Base-by-base conservation (phyloP, 2,113 vertebrate genomes). In the Forbesichthys papilliferus region DNA sequence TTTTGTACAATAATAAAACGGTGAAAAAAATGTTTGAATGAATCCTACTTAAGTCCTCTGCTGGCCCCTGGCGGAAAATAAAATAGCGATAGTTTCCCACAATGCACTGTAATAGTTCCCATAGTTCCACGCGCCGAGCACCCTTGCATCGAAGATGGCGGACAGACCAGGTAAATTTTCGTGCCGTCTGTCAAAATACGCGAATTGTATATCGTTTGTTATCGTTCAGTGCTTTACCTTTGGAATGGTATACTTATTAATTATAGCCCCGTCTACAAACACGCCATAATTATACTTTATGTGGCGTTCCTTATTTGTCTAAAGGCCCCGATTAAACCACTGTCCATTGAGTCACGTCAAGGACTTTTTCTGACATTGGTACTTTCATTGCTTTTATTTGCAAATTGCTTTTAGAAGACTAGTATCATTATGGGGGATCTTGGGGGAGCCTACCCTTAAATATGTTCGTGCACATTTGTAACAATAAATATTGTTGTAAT, bases 151-250 rank as follows among this genome's bases (percentile, higher is more conserved):
- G 61, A 79, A 92, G 88, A 94, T 94, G 93, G 93, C 93, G 87
- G 93, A 93, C 53, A 92, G 74, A 91, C 75, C 81, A 88, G 93
- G 93, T 94, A 92, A 7, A 7, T 0, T 1, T 68, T 1, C 59
- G 53, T 75, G 56, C 55, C 79, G 66, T 88, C 42, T 81, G 42
- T 12, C 3, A 9, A 52, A 72, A 63, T 59, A 20, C 16, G 49
- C 11, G 5, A 0, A 5, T 0, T 18, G 0, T 0, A 48, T 33
- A 2, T 1, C 12, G 0, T 61, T 3, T 16, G 4, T 1, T 14
- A 8, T 59, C 12, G 48, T 18, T 11, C 0, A 11, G 3, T 12
- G 13, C 11, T 56, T 20, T 1, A 2, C 18, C 33, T 5, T 64
- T 11, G 5, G n/a, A 1, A 1, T 46, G 3, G 33, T 62, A 0